These are phyloP conservation scores for Metallyticus violacea DNA, from an alignment of 2,888 invertebrate species.

Conservation along the genomic window DNA sequence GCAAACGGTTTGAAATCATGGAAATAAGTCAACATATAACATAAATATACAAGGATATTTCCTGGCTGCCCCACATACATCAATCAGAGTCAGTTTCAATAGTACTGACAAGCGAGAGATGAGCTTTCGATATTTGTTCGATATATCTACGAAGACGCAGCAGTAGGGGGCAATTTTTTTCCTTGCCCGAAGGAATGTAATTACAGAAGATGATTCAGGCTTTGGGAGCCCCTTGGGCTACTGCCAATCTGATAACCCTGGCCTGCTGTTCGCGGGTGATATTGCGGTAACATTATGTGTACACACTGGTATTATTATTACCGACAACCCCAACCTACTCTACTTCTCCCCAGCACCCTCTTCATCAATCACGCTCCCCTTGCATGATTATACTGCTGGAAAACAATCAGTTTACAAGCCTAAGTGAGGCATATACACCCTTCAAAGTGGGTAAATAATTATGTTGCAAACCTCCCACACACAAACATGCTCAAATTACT, in stretches of 20 bases:
- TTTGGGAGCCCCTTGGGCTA: not conserved
- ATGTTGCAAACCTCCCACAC: not conserved
- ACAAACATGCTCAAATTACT: not conserved
- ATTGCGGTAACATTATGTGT: not conserved
- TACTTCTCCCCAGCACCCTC: not conserved
- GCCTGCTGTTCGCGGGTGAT: not conserved
- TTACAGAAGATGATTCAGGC: conserved; percentile 8
- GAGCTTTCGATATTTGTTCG: not conserved
- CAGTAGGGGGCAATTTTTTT: not conserved
- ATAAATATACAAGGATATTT: no score
- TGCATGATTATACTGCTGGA: not conserved
- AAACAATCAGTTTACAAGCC: conserved; percentile 14
- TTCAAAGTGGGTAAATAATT: not conserved
- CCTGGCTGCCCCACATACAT: no score
- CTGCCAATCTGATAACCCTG: conserved; percentile 1
- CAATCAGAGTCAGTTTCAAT: not conserved
- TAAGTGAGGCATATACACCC: not conserved
- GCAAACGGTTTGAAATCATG: no score
- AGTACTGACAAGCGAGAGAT: not conserved
- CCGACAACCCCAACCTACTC: not conserved
- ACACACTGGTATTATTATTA: not conserved
- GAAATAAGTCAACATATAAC: no score
- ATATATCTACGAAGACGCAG: not conserved
- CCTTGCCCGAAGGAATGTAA: not conserved
- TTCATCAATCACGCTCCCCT: conserved; percentile 6